Conservation (phyloP, 2,888 invertebrate genomes). For the Meloe dianella region DNA sequence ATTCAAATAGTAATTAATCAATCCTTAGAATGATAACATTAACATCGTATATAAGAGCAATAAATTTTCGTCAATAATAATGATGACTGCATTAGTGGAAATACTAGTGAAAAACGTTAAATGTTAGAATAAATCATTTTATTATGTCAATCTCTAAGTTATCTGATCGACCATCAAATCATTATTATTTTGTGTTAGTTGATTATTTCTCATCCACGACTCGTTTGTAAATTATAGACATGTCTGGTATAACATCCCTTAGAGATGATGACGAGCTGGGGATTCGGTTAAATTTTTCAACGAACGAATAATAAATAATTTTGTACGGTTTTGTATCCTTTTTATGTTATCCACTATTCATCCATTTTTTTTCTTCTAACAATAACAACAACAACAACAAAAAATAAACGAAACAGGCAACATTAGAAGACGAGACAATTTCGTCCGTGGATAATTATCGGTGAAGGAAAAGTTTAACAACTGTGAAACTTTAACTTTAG, state of each 20-base stretch:
- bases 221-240: no score
- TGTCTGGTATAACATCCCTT: background rate
- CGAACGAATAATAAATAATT: background rate
- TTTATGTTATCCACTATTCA: conserved; percentile 2
- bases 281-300: background rate
- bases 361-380: background rate
- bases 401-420: conserved; percentile 15
- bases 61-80: no score
- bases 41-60: no score
- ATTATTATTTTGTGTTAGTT: background rate
- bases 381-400: conserved; percentile 11
- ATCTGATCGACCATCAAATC: background rate
- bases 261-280: background rate
- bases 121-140: no score
- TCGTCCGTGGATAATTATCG: conserved; percentile 12
- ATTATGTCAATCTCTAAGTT: no score
- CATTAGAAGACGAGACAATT: conserved; percentile 15
- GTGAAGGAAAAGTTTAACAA: conserved; percentile 16
- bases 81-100: no score
- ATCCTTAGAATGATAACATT: no score
- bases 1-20: no score
- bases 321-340: background rate
- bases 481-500: conserved; percentile 13
- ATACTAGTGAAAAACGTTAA: no score
- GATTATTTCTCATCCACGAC: no score